These are phyloP conservation scores for Elegia similella DNA, from an alignment of 2,888 invertebrate species.

Conservation along the genomic window DNA sequence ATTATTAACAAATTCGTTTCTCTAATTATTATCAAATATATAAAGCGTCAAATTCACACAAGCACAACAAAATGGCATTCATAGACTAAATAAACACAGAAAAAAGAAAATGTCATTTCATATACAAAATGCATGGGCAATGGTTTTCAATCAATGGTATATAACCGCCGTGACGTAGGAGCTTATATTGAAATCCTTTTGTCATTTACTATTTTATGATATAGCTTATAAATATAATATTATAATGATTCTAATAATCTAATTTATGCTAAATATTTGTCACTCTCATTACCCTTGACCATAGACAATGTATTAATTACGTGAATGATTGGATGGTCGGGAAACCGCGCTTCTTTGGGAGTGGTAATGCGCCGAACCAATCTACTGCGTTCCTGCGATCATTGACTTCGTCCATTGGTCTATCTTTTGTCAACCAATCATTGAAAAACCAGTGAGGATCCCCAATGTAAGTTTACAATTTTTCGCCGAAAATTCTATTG, in stretches of 20 bases:
- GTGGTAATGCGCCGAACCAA: slow-evolving; percentile 84
- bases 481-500: slow-evolving; percentile 57
- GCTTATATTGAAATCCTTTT: too few relatives aligned
- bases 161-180: too few relatives aligned
- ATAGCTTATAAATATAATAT: too few relatives aligned
- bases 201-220: too few relatives aligned
- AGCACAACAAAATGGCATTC: slow-evolving; percentile 40
- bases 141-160: neutral
- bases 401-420: slow-evolving; percentile 92
- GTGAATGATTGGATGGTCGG: slow-evolving; percentile 69
- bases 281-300: slow-evolving; percentile 36
- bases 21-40: slow-evolving; percentile 15
- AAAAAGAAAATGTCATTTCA: neutral
- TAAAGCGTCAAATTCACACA: slow-evolving; percentile 34
- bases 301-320: slow-evolving; percentile 72
- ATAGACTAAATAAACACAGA: slow-evolving; percentile 24
- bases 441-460: slow-evolving; percentile 87
- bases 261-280: slow-evolving; percentile 25
- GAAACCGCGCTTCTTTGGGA: slow-evolving; percentile 78
- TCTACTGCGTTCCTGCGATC: slow-evolving; percentile 88
- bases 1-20: neutral
- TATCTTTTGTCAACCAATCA: slow-evolving; percentile 94
- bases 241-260: too few relatives aligned
- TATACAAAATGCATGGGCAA: neutral
- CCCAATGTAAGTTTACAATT: slow-evolving; percentile 77